Evolutionary conservation across 2,797 vertebrate species (phyloP).

Genomic region (Lepilemur ruficaudatus): DNA sequence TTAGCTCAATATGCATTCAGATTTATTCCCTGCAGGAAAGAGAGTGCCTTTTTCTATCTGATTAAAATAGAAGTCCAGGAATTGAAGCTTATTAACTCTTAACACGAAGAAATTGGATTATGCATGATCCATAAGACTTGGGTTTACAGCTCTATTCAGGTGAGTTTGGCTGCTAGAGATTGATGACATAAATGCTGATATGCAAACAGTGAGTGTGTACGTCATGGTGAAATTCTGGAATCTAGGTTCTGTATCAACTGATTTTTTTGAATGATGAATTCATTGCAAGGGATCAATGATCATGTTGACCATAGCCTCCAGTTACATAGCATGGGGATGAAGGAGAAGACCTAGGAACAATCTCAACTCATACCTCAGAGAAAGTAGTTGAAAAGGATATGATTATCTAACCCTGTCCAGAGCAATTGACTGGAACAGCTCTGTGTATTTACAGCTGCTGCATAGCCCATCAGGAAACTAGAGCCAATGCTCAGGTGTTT

Average conservation of each 20-base stretch:
- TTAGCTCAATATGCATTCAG: neutral
- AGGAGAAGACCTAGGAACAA: neutral
- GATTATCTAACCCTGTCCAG: neutral
- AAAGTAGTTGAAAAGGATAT: neutral
- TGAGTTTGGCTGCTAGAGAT: neutral
- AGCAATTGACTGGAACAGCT: no score
- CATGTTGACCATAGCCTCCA: neutral
- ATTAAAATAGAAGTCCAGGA: neutral
- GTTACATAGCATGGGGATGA: neutral
- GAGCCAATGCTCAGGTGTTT: neutral
- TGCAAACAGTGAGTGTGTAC: neutral
- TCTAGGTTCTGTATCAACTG: neutral
- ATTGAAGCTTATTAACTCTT: neutral
- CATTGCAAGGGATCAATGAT: neutral
- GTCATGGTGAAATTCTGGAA: neutral
- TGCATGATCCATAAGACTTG: neutral
- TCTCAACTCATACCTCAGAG: neutral
- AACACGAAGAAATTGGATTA: neutral
- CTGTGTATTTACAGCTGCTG: neutral
- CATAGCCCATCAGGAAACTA: neutral
- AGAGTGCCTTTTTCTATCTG: neutral
- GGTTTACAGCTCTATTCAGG: neutral
- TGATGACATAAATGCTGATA: neutral
- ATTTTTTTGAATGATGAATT: neutral
- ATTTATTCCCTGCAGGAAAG: neutral